These are phyloP conservation scores for Trileptium ribeirensis DNA, from an alignment of 2,888 invertebrate genomes.

Conservation along the genomic window DNA sequence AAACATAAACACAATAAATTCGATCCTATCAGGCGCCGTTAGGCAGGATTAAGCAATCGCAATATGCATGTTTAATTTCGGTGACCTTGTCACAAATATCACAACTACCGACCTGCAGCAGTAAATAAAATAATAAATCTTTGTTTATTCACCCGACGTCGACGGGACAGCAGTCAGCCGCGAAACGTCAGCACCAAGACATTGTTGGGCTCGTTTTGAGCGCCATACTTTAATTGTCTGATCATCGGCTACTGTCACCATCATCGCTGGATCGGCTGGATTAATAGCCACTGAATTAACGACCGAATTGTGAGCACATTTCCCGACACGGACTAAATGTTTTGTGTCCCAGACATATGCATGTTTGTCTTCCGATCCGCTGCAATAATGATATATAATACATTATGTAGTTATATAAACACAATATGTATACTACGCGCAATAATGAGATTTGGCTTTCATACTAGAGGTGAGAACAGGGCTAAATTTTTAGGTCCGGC, in stretches of 20 bases:
- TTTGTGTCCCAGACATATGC: constrained; percentile 78
- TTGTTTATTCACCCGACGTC: no score
- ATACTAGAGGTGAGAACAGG: not conserved
- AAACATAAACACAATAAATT: no score
- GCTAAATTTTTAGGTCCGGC: no score
- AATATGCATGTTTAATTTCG: no score
- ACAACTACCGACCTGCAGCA: no score
- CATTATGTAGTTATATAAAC: no score
- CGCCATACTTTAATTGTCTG: constrained; percentile 64
- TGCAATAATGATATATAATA: constrained; percentile 22
- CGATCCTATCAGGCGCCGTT: no score
- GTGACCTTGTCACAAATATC: no score
- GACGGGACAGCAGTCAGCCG: no score
- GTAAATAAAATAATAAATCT: no score
- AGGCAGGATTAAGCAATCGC: no score
- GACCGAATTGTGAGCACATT: constrained; percentile 69
- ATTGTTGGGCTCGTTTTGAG: constrained; percentile 36
- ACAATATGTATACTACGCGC: not conserved
- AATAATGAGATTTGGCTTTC: not conserved
- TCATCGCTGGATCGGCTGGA: constrained; percentile 69
- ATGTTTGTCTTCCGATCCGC: constrained; percentile 27
- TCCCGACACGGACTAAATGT: constrained; percentile 68
- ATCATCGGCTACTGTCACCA: constrained; percentile 75
- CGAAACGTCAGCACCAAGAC: no score
- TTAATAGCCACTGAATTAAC: constrained; percentile 79